A percentile compares a stretch with the other conserved stretches of the same genome.
Conservation (phyloP, 2,888 invertebrate genomes). For the Caenorhabditis wallacei region DNA sequence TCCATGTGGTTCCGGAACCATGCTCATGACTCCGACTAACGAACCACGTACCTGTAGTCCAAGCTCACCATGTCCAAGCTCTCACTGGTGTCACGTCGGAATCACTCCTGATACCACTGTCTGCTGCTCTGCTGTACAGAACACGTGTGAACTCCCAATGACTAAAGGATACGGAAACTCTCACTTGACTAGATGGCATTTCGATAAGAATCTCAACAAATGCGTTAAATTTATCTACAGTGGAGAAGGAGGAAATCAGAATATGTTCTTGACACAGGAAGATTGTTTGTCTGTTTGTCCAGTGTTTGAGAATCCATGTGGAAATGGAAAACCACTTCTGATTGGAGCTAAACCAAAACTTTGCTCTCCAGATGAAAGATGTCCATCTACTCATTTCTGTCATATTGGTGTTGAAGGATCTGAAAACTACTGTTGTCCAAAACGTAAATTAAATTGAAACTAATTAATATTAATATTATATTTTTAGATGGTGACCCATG, state of each 20-base stretch:
- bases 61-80: slow-evolving; percentile 73
- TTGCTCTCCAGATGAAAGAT: slow-evolving; percentile 71
- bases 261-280: slow-evolving; percentile 81
- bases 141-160: slow-evolving; percentile 76
- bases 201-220: slow-evolving; percentile 70
- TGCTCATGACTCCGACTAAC: slow-evolving; percentile 74
- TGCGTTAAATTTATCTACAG: slow-evolving; percentile 81
- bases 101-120: slow-evolving; percentile 80
- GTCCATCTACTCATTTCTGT: slow-evolving; percentile 83
- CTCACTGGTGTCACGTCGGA: slow-evolving; percentile 82
- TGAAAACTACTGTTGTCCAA: slow-evolving; percentile 82
- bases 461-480: neutral
- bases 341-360: slow-evolving; percentile 73
- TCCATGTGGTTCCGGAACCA: slow-evolving; percentile 80
- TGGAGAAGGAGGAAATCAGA: slow-evolving; percentile 82
- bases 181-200: slow-evolving; percentile 73
- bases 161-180: slow-evolving; percentile 76
- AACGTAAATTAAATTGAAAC: slow-evolving; percentile 68
- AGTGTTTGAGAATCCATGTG: slow-evolving; percentile 80
- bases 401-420: slow-evolving; percentile 78
- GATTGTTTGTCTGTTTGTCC: slow-evolving; percentile 80
- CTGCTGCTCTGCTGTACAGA: slow-evolving; percentile 79
- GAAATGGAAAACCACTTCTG: slow-evolving; percentile 73
- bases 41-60: slow-evolving; percentile 76
- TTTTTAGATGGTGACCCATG: slow-evolving; percentile 81